phyloP scores from a whole-genome alignment of 2,113 vertebrate species.

The Pygoscelis antarcticus region DNA sequence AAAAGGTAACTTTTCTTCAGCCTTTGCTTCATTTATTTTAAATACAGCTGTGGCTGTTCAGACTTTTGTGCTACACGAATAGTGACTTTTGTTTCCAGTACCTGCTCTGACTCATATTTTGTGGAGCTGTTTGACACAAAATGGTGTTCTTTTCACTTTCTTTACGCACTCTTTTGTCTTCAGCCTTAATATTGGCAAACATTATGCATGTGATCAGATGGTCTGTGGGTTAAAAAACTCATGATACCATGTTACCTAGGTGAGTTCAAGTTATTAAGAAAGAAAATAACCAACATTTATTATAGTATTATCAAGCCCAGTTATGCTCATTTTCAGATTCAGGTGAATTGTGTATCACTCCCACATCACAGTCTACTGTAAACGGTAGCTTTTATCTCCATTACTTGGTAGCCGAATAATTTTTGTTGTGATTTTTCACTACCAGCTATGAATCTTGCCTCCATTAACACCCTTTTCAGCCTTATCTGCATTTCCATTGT shows the following conservation, averaged over 20 bases:
- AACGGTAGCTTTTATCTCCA: conserved; percentile 1
- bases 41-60: background rate
- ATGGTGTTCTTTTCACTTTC: background rate
- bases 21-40: background rate
- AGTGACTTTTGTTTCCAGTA: background rate
- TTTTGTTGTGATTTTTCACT: conserved; percentile 27
- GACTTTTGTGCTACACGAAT: background rate
- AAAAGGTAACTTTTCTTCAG: background rate
- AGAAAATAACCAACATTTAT: conserved; percentile 32
- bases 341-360: background rate
- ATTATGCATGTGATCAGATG: background rate
- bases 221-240: background rate
- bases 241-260: background rate
- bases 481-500: background rate
- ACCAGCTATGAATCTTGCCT: background rate
- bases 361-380: background rate
- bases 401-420: background rate
- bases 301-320: background rate
- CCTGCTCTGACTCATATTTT: background rate
- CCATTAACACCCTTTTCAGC: conserved; percentile 12
- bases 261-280: conserved; percentile 28
- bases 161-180: background rate
- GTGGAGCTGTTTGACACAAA: background rate
- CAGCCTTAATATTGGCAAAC: background rate
- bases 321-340: conserved; percentile 21